Percentiles rank a stretch among this genome's conserved stretches.
Conservation (phyloP, 2,113 vertebrate genomes). For the Otis tarda region DNA sequence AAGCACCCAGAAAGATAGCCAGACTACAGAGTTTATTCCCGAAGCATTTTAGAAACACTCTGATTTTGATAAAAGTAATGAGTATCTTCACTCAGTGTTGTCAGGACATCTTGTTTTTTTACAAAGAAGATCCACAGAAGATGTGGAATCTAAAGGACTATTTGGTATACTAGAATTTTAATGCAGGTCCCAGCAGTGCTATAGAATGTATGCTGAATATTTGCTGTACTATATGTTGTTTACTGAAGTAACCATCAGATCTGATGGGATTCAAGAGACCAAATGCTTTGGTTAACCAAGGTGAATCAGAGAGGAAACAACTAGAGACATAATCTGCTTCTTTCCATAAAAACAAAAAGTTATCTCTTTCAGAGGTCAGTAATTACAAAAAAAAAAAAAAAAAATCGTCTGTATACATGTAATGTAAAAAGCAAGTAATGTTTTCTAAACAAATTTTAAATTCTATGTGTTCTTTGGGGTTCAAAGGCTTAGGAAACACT, state of each 20-base stretch:
- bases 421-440: neutral
- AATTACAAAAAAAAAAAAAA: neutral
- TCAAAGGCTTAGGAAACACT: neutral
- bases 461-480: neutral
- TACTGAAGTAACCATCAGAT: neutral
- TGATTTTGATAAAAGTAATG: neutral
- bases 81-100: neutral
- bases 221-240: neutral
- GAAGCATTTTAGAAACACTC: neutral
- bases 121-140: neutral
- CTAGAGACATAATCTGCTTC: neutral
- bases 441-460: neutral
- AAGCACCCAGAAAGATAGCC: neutral
- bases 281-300: neutral
- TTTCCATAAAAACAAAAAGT: neutral
- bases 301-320: neutral
- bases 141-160: neutral
- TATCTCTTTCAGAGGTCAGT: neutral
- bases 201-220: neutral
- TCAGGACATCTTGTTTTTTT: neutral
- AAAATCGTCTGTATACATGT: fast-evolving
- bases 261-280: neutral
- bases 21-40: neutral
- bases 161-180: neutral
- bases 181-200: neutral